These are phyloP conservation scores for Lasioglossum oenotherae DNA, from an alignment of 2,888 invertebrate species.

Conservation along the genomic window DNA sequence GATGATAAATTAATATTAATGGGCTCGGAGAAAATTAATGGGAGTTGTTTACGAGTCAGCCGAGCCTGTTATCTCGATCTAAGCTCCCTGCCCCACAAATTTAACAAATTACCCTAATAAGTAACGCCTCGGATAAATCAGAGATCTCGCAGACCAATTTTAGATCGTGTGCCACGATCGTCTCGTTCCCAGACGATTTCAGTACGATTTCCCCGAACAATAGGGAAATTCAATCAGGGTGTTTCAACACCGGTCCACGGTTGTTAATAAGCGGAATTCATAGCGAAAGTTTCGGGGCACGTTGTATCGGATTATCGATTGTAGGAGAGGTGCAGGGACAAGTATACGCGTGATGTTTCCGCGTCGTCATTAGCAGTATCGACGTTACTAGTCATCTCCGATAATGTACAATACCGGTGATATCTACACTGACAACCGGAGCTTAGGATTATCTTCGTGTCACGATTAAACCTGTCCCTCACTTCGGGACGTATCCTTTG, in stretches of 20 bases:
- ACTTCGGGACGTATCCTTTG: conserved; percentile 56
- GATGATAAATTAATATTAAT: background rate
- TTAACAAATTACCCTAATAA: background rate
- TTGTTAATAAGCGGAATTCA: background rate
- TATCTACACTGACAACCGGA: conserved; percentile 66
- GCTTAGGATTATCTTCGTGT: conserved; percentile 67
- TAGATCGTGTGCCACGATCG: background rate
- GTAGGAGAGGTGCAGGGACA: background rate
- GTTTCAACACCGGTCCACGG: background rate
- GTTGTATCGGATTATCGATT: conserved; percentile 62
- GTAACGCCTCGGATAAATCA: background rate
- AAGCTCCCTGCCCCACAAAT: background rate
- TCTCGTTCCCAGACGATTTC: background rate
- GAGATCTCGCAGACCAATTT: background rate
- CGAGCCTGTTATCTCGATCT: background rate
- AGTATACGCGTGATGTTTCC: conserved; percentile 59
- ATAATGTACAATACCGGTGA: conserved; percentile 63
- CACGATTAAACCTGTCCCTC: conserved; percentile 65
- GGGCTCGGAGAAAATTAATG: background rate
- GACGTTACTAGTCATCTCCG: conserved; percentile 65
- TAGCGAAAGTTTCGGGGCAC: background rate
- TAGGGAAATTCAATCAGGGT: background rate
- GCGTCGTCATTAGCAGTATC: conserved; percentile 64
- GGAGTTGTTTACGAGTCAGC: background rate
- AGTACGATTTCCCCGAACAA: background rate